Evolutionary conservation across 2,113 vertebrate species (phyloP), one percentile per base, ranked within the genome.

Genomic region (Python bivittatus): DNA sequence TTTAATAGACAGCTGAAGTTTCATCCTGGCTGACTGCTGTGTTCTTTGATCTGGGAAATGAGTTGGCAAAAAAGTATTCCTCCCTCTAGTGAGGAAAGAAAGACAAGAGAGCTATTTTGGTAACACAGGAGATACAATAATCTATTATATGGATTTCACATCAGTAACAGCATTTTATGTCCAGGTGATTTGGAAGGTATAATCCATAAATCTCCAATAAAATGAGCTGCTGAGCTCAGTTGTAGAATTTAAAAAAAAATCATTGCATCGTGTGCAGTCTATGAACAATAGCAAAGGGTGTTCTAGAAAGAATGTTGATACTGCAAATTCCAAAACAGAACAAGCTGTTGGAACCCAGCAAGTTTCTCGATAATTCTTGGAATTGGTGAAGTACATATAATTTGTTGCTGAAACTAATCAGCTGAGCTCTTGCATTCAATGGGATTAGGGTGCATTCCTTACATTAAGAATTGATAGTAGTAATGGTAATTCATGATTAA

Each of bases 11-110:
- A 68, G 84, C 61, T 95, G 68, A 90, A 93, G 53, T 83, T 96
- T 94, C 72, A 88, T 15, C 17, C 25, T 22, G 91, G 93, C 54
- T 64, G 90, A 86, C 29, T 38, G 57, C 11, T 64, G 57, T 64
- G 72, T 93, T 68, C 2, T 72, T 91, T 4, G 1, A 88, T 91
- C 72, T 84, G 33, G 95, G 94, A 96, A 97, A 95, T 95, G 93
- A 96, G 92, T 93, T 79, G 57, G 52, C 93, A 92, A n/a, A 89
- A 88, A 29, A 23, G 17, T n/a, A 27, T 61, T 42, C 13, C 48
- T 52, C 84, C 87, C 90, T 92, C 94, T 6, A 38, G 53, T 7
- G 56, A 64, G 12, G 48, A 42, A 95, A 93, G 93, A 96, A 58
- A 7, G 57, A 84, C 53, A 5, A 61, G 88, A 53, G 38, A 20